Percentiles rank a stretch among this genome's conserved stretches.
These are phyloP conservation scores for Falco berigora DNA, from an alignment of 2,797 vertebrate species.

Conservation along the genomic window DNA sequence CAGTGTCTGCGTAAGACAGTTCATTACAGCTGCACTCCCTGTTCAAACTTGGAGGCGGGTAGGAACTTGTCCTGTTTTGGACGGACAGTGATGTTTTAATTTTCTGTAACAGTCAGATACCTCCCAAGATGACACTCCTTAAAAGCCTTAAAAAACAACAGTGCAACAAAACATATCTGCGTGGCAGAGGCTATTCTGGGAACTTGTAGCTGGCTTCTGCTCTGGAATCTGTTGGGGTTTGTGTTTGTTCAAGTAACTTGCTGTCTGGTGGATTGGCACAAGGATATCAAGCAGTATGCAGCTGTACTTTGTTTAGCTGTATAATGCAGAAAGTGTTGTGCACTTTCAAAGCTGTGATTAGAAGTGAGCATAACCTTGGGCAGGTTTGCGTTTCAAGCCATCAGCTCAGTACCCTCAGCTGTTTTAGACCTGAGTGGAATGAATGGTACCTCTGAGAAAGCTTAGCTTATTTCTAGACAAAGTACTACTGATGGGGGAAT, in stretches of 20 bases:
- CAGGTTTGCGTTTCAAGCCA: neutral
- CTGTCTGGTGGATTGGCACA: neutral
- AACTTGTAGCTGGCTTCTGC: neutral
- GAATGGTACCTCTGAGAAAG: neutral
- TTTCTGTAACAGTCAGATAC: neutral
- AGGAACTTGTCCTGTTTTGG: neutral
- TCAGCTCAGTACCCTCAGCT: neutral
- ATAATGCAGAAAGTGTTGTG: no score
- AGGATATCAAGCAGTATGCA: neutral
- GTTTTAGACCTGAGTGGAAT: fast-evolving
- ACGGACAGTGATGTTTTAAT: neutral
- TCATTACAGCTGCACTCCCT: neutral
- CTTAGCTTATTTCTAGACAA: neutral
- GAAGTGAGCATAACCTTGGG: neutral
- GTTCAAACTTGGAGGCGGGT: neutral
- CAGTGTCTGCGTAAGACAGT: fast-evolving
- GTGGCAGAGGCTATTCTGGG: neutral
- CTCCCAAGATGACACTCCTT: neutral
- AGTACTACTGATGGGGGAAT: neutral
- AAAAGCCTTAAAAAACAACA: neutral
- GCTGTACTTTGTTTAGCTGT: neutral
- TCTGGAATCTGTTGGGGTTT: neutral
- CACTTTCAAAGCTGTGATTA: fast-evolving
- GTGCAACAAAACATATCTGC: neutral
- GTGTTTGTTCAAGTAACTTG: neutral